Percentiles rank a stretch among this genome's conserved stretches.
Conservation (phyloP, 2,113 vertebrate species). For the Protobothrops mucrosquamatus region DNA sequence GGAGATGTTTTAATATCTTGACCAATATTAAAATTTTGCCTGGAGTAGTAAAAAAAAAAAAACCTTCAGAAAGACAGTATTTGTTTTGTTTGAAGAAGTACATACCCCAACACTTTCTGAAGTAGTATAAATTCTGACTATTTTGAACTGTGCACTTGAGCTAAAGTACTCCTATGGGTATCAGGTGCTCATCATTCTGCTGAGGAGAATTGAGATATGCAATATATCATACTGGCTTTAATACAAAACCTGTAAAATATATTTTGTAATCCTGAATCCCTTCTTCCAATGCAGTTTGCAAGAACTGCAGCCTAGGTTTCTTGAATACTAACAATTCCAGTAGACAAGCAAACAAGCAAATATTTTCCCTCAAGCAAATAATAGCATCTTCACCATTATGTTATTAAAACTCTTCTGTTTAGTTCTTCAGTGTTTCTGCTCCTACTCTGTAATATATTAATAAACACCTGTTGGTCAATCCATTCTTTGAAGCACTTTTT, state of each 20-base stretch:
- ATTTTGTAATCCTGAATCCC: neutral
- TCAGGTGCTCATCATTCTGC: neutral
- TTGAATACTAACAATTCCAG: neutral
- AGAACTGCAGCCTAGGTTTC: neutral
- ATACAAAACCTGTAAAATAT: neutral
- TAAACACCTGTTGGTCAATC: neutral
- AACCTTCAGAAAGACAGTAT: too few relatives aligned
- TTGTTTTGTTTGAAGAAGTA: neutral
- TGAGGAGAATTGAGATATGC: neutral
- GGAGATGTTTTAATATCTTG: neutral
- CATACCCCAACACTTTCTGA: neutral
- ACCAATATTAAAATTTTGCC: neutral
- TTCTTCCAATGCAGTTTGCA: neutral
- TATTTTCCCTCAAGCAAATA: neutral
- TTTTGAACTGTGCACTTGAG: neutral
- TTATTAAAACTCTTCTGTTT: neutral
- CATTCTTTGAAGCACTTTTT: neutral
- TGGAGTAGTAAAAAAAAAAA: neutral
- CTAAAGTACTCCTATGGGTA: neutral
- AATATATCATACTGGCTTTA: neutral
- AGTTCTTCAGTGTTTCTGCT: neutral
- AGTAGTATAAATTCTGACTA: neutral
- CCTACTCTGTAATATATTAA: neutral
- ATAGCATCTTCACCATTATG: neutral
- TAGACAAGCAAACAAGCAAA: neutral